Evolutionary conservation across 2,113 vertebrate species (phyloP).

Genomic region (Xiphias gladius): DNA sequence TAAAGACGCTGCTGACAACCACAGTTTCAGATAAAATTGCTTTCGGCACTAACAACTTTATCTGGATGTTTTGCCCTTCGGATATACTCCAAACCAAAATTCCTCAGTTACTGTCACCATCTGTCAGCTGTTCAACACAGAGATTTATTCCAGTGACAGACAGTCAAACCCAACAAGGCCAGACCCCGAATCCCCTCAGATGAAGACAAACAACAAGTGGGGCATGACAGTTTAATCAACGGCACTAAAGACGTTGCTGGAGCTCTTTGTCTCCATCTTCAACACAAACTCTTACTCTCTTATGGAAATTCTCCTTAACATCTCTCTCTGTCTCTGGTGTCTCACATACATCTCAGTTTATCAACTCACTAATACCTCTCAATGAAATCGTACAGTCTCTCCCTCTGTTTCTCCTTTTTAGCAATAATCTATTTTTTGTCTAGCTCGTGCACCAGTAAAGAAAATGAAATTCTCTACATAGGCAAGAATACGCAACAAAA

Average conservation of each 20-base stretch:
- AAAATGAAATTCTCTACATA: not conserved
- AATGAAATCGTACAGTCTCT: not conserved
- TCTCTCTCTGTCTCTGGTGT: not conserved
- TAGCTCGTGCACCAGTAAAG: not conserved
- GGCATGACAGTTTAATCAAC: constrained; percentile 53
- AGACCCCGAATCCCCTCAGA: constrained; percentile 47
- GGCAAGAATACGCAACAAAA: not conserved
- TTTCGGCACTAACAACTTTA: constrained; percentile 72
- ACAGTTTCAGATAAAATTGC: constrained; percentile 69
- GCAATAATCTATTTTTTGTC: not conserved
- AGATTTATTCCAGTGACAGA: constrained; percentile 65
- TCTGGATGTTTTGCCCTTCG: constrained; percentile 72
- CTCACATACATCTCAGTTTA: not conserved
- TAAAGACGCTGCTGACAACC: constrained; percentile 70
- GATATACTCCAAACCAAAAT: constrained; percentile 67
- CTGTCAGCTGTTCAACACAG: constrained; percentile 61
- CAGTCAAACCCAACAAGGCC: constrained; percentile 57
- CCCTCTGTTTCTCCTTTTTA: not conserved
- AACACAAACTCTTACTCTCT: constrained; percentile 15
- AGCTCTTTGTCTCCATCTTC: constrained; percentile 39
- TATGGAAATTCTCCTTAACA: not conserved
- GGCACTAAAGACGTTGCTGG: constrained; percentile 30
- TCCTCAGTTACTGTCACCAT: constrained; percentile 62
- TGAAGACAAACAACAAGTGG: constrained; percentile 30
- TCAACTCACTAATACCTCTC: not conserved